Evolutionary conservation across 2,888 invertebrate genomes (phyloP), one percentile per base, ranked within the genome.

Genomic region (Papilio demoleus): DNA sequence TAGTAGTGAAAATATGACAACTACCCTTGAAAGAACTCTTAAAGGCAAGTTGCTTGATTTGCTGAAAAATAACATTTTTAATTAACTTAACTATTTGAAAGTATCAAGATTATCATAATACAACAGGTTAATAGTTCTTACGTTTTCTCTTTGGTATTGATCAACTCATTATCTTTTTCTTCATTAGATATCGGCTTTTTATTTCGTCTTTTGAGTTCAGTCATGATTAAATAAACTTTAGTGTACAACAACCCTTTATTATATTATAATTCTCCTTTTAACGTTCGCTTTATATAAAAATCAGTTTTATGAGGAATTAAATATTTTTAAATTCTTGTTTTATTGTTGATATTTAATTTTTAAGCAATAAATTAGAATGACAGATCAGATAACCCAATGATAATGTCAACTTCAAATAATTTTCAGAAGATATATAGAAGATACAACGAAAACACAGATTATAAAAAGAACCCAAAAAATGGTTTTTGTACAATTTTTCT

Each of bases 11-110:
- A 80, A 73, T 73, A 87, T 88, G 12, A 91, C 87, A 80, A 84
- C 87, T 60, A 91, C 80, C 17, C 90, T 88, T 42, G 93, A 94
- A 67, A 93, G 78, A 34, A 89, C 84, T 72, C 90, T 88, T n/a
- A 93, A 83, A 22, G 88, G 88, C 76, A 93, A 87, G 73, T 81
- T 90, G 69, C 76, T 88, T 47, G 83, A 75, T 11, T 85, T 81
- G 77, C 88, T 94, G 82, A 60, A 66, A 66, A 17, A 47, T n/a
- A 38, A 38, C 11, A 47, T 6, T 19, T 19, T 22, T 27, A 38
- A n/a, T 50, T 4, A 61, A 45, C n/a, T 8, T n/a, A n/a, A n/a
- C 24, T n/a, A n/a, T n/a, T n/a, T n/a, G n/a, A n/a, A 31, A 3
- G 3, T 56, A 45, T 42, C 27, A 61, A 27, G 14, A 42, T 36